Percentiles rank a stretch among this genome's conserved stretches.
phyloP scores from a whole-genome alignment of 2,888 invertebrate genomes.

The Cactoblastis cactorum region DNA sequence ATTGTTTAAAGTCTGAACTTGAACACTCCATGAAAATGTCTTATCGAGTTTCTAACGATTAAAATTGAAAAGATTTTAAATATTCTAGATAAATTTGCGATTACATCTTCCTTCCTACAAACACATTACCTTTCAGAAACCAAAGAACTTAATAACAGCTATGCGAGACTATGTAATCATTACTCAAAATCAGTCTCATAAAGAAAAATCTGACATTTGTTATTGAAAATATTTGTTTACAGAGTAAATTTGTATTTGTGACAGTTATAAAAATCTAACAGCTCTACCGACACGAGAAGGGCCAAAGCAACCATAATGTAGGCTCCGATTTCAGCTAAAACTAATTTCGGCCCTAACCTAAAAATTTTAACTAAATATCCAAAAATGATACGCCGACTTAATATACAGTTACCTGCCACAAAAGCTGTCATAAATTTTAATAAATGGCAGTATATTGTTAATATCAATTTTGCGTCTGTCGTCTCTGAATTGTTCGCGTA shows the following conservation, averaged over 20 bases:
- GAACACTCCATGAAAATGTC: no score
- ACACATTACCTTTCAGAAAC: conserved; percentile 26
- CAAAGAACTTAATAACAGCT: conserved; percentile 37
- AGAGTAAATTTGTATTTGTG: conserved; percentile 6
- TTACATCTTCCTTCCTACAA: not conserved
- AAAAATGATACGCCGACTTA: conserved; percentile 16
- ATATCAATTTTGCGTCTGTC: not conserved
- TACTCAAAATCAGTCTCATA: conserved; percentile 78
- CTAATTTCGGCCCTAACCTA: conserved; percentile 52
- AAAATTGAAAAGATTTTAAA: not conserved
- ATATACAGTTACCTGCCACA: conserved; percentile 18
- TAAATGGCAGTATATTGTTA: conserved; percentile 10
- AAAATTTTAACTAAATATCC: conserved; percentile 64
- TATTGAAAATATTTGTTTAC: not conserved
- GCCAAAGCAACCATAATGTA: conserved; percentile 39
- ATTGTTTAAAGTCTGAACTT: not conserved
- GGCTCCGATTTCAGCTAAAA: conserved; percentile 48
- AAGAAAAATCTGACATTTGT: conserved; percentile 48
- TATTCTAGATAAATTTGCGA: not conserved
- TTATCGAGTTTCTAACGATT: not conserved
- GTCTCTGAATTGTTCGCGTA: conserved; percentile 7
- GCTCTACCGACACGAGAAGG: conserved; percentile 39
- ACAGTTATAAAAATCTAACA: conserved; percentile 19
- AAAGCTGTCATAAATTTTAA: not conserved
- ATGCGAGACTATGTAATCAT: conserved; percentile 50